Conservation (phyloP, 1,140 invertebrate genomes). For the Hetaerina americana region DNA sequence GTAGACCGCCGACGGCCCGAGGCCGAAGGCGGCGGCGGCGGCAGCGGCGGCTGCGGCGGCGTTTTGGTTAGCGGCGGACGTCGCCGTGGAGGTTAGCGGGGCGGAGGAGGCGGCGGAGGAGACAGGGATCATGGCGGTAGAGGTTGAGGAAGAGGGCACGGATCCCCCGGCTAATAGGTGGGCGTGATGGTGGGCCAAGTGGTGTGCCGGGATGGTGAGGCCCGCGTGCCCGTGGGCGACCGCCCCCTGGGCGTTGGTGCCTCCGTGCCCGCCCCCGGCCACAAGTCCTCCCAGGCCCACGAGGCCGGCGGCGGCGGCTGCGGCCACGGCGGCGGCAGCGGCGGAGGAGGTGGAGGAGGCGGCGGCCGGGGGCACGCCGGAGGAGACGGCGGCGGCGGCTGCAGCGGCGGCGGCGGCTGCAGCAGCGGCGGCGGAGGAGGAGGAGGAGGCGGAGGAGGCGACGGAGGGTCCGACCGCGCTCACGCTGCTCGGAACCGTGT, state of each 20-base stretch:
- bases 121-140: not conserved
- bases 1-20: conserved; percentile 19
- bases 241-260: not conserved
- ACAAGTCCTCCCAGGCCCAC: not conserved
- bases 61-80: conserved; percentile 15
- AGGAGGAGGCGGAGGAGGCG: conserved; percentile 17
- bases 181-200: not conserved
- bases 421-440: conserved; percentile 20
- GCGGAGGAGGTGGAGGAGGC: conserved; percentile 11
- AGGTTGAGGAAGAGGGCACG: not conserved
- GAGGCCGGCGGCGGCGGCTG: conserved; percentile 9
- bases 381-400: not conserved
- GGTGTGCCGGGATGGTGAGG: not conserved
- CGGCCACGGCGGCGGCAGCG: conserved; percentile 5
- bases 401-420: not conserved
- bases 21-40: conserved; percentile 20
- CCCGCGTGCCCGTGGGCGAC: not conserved
- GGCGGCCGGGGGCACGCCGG: conserved; percentile 9
- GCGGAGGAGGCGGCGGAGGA: not conserved
- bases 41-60: conserved; percentile 19
- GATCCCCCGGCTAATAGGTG: not conserved
- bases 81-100: not conserved
- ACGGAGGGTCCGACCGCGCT: conserved; percentile 6
- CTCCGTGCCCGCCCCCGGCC: not conserved
- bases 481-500: conserved; percentile 34